Percentiles rank a stretch among this genome's conserved stretches.
phyloP scores from a whole-genome alignment of 2,888 invertebrate species.

The Nematopogon swammerdamellus region DNA sequence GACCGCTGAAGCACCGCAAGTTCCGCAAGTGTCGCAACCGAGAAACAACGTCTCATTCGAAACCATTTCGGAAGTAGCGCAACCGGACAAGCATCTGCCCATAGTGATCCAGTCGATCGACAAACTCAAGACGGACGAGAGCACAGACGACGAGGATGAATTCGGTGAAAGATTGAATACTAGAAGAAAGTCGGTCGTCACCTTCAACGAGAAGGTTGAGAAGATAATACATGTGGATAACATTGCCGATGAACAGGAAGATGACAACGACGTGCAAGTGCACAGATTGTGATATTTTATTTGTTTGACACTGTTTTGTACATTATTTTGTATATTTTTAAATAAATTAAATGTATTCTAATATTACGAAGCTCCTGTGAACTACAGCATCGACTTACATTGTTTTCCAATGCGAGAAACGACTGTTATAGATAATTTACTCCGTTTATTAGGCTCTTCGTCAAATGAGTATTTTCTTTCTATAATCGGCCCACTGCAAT shows the following conservation, averaged over 20 bases:
- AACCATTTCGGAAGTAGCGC: conserved; percentile 21
- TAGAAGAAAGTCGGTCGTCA: conserved; percentile 48
- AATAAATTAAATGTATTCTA: not conserved
- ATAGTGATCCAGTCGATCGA: conserved; percentile 43
- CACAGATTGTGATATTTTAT: not conserved
- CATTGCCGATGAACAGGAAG: conserved; percentile 16
- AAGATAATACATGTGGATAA: conserved; percentile 49
- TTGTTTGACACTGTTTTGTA: not conserved
- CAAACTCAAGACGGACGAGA: conserved; percentile 33
- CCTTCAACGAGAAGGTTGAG: conserved; percentile 55
- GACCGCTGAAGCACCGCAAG: conserved; percentile 9
- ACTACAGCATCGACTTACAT: too few relatives aligned
- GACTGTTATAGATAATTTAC: too few relatives aligned
- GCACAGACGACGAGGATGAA: conserved; percentile 36
- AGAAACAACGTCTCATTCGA: conserved; percentile 9
- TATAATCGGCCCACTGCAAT: too few relatives aligned
- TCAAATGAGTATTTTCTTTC: too few relatives aligned
- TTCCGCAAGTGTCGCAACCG: too few relatives aligned
- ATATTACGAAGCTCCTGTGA: too few relatives aligned
- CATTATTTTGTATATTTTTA: not conserved
- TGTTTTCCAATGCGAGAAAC: too few relatives aligned
- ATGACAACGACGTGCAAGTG: not conserved
- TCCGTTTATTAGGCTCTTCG: too few relatives aligned
- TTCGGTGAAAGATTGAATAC: conserved; percentile 29
- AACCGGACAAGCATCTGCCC: conserved; percentile 20